Evolutionary conservation across 1,140 invertebrate species (phyloP).

Genomic region (Solen grandis): DNA sequence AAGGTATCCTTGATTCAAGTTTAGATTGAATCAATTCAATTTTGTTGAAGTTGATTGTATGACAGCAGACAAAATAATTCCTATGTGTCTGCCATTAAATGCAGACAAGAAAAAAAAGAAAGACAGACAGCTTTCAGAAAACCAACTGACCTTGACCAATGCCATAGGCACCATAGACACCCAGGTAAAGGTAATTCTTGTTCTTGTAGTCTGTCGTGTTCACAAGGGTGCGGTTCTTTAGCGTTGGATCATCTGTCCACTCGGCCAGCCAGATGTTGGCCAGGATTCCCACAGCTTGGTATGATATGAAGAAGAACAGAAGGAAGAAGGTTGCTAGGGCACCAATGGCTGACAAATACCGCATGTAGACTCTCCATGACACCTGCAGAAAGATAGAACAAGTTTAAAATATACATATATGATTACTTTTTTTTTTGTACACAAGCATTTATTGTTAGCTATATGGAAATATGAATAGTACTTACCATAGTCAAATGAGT

Average conservation of each 20-base stretch:
- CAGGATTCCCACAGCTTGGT: slow-evolving; percentile 64
- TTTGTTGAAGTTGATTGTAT: too few species aligned
- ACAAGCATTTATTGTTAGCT: too few species aligned
- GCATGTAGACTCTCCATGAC: slow-evolving; percentile 67
- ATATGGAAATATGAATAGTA: too few species aligned
- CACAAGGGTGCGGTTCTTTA: slow-evolving; percentile 62
- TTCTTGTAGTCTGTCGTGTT: slow-evolving; percentile 68
- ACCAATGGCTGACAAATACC: slow-evolving; percentile 71
- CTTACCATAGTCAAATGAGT: too few species aligned
- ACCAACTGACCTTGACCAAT: slow-evolving; percentile 72
- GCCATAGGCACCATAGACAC: slow-evolving; percentile 75
- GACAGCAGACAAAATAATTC: too few species aligned
- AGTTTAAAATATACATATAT: too few species aligned
- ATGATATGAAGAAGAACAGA: slow-evolving; percentile 61
- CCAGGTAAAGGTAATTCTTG: slow-evolving; percentile 72
- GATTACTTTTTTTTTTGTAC: too few species aligned
- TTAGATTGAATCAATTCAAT: too few species aligned
- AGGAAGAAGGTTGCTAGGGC: slow-evolving; percentile 54
- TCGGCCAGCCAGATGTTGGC: slow-evolving; percentile 74
- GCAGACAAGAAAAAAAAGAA: too few species aligned
- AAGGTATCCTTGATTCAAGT: too few species aligned
- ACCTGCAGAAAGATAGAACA: slow-evolving; percentile 62
- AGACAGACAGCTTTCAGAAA: too few species aligned
- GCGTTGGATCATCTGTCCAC: slow-evolving; percentile 72
- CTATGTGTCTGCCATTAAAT: too few species aligned